Conservation (phyloP, 2,888 invertebrate genomes). For the Scaptomyza parva region DNA sequence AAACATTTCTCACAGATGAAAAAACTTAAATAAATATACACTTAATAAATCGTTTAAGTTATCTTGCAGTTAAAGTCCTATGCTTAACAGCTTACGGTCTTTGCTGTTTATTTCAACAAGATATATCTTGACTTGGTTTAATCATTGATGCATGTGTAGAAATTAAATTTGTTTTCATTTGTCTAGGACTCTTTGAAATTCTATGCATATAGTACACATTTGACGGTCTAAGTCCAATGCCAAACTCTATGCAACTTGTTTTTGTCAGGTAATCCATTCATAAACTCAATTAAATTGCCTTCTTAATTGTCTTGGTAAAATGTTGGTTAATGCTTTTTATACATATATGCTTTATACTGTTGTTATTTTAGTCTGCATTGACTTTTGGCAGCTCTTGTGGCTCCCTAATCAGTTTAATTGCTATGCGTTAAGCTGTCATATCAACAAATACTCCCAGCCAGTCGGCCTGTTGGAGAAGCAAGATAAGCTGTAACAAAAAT, state of each 20-base stretch:
- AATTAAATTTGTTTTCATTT: not conserved
- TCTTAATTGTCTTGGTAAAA: constrained; percentile 9
- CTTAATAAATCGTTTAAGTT: not conserved
- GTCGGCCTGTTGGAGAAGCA: not conserved
- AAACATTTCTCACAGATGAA: not conserved
- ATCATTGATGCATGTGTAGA: not conserved
- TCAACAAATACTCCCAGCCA: constrained; percentile 24
- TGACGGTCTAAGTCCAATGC: not conserved
- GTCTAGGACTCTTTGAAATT: not conserved
- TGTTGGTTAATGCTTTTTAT: constrained; percentile 5
- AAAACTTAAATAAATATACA: not conserved
- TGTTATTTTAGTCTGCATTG: constrained; percentile 36
- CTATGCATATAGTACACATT: not conserved
- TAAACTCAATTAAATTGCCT: constrained; percentile 29
- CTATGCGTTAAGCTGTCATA: constrained; percentile 50
- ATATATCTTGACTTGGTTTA: not conserved
- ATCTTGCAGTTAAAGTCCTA: not conserved
- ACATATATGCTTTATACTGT: not conserved
- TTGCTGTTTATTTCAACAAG: not conserved
- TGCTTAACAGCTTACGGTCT: not conserved
- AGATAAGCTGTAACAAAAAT: constrained; percentile 32
- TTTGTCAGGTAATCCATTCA: constrained; percentile 1
- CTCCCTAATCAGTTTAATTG: constrained; percentile 70
- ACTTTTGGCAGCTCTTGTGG: constrained; percentile 20
- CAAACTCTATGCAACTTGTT: not conserved